Percentiles rank a stretch among this genome's conserved stretches.
These are phyloP conservation scores for Peucedramus taeniatus DNA, from an alignment of 2,113 vertebrate species.

Conservation along the genomic window DNA sequence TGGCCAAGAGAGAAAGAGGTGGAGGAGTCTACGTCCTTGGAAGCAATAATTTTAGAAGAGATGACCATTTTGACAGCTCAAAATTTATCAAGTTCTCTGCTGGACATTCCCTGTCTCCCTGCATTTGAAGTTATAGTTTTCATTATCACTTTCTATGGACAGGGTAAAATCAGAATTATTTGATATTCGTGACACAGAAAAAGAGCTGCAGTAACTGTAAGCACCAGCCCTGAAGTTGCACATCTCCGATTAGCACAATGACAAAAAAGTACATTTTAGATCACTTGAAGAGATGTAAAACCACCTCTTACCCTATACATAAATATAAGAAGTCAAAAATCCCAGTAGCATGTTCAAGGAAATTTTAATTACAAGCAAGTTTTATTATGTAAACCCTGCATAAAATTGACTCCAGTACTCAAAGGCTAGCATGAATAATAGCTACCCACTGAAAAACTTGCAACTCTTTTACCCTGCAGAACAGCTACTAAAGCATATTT, in stretches of 20 bases:
- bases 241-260: neutral
- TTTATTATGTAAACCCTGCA: neutral
- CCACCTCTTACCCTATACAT: neutral
- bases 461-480: neutral
- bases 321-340: neutral
- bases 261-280: neutral
- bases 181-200: neutral
- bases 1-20: neutral
- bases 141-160: neutral
- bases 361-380: neutral
- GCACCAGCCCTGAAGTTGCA: neutral
- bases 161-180: neutral
- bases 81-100: neutral
- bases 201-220: neutral
- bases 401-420: neutral
- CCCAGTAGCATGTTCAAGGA: fast-evolving
- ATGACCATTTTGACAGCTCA: neutral
- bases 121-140: neutral
- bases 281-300: neutral
- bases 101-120: neutral
- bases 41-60: neutral
- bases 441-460: neutral
- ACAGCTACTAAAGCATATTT: neutral
- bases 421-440: neutral
- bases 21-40: neutral